Evolutionary conservation across 2,888 invertebrate species (phyloP), one percentile per base, ranked within the genome.

Genomic region (Tribolium freemani): DNA sequence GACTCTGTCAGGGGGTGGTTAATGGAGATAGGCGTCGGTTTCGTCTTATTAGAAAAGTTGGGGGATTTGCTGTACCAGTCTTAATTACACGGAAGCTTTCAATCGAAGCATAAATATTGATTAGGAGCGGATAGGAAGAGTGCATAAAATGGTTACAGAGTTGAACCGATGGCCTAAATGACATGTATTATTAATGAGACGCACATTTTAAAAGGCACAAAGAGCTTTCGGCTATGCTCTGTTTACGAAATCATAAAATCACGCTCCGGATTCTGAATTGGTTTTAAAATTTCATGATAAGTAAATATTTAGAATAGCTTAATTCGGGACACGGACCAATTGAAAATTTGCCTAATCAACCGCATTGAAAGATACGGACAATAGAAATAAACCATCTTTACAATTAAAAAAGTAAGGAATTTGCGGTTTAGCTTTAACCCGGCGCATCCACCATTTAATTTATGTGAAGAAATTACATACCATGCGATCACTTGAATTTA

Each of bases 121-220:
- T 71, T 66, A 71, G 51, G 63, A n/a, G 54, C 21, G 46, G 63
- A 53, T 26, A 44, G 58, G 63, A 69, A 69, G 69, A 70, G 70
- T 70, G 64, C 66, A 71, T 58, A 66, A 71, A 66, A 46, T 56
- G 51, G 71, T 71, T 57, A 66, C 64, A 45, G 45, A 71, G 64
- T 66, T 64, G 30, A 66, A 66, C 51, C 64, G 50, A 64, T 71
- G 58, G 66, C 31, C 66, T 71, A 71, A 70, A 71, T 71, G 71
- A 71, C 71, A 71, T 71, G 71, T 71, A 71, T 71, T 66, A 71
- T 71, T 64, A 58, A 71, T 71, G 71, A 71, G 71, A 48, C 46
- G 64, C 64, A 50, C 71, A 45, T 64, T 69, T 71, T 71, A 71
- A 71, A 71, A 57, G 71, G 66, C 66, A 64, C 57, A 66, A 66